Conservation (phyloP, 1,140 invertebrate species). For the Panulirus ornatus region DNA sequence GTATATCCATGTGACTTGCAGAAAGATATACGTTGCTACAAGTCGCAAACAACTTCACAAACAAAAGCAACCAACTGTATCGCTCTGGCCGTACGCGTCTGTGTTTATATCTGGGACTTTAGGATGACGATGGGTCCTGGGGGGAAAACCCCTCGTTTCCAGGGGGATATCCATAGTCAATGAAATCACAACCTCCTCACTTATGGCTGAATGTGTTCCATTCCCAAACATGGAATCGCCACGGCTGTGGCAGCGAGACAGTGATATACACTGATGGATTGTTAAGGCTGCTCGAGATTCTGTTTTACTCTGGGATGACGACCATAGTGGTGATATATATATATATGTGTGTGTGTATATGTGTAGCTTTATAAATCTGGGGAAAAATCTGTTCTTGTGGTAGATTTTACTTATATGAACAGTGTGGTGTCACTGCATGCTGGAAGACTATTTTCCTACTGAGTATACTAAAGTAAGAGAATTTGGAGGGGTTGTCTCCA, state of each 20-base stretch:
- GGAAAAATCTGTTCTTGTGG: too few species aligned
- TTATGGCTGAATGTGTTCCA: constrained; percentile 22
- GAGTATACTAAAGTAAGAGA: too few species aligned
- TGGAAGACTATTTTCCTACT: too few species aligned
- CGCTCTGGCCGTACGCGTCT: not conserved
- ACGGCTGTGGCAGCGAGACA: not conserved
- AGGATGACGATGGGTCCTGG: too few species aligned
- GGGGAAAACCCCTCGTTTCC: too few species aligned
- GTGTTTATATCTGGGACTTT: not conserved
- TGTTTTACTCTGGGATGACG: not conserved
- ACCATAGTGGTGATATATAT: not conserved
- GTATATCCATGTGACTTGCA: too few species aligned
- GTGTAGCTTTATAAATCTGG: too few species aligned
- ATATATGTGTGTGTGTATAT: too few species aligned
- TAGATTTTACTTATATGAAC: too few species aligned
- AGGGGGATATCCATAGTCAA: constrained; percentile 44
- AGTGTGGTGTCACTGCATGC: too few species aligned
- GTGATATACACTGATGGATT: not conserved
- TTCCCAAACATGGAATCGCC: constrained; percentile 26
- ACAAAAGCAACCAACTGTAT: not conserved
- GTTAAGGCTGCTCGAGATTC: not conserved
- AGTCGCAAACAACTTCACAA: not conserved
- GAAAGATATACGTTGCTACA: too few species aligned
- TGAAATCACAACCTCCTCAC: constrained; percentile 21
- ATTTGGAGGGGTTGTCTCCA: too few species aligned